Conservation (phyloP, 1,140 invertebrate genomes). For the Muscidifurax raptorellus region DNA sequence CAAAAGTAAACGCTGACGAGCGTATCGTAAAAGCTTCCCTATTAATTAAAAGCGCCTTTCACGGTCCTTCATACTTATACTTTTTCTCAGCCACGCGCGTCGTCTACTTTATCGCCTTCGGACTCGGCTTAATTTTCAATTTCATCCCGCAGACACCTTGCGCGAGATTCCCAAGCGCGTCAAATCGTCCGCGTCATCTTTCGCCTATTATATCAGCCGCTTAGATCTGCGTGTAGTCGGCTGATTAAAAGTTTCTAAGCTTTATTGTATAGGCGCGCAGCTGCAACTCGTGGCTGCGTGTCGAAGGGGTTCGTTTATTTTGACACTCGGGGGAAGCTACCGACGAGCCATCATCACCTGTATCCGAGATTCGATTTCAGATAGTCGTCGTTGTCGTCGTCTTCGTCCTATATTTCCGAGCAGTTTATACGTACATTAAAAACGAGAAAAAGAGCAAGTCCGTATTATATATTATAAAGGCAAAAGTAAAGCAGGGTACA, state of each 20-base stretch:
- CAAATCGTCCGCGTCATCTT: slow-evolving; percentile 33
- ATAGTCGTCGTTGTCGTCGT: slow-evolving; percentile 40
- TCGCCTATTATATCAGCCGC: slow-evolving; percentile 32
- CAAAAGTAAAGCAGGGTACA: not conserved
- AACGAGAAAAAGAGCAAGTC: not conserved
- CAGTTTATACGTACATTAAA: not conserved
- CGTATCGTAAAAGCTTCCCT: slow-evolving; percentile 59
- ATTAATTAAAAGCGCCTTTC: slow-evolving; percentile 61
- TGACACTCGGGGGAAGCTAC: slow-evolving; percentile 4
- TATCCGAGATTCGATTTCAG: slow-evolving; percentile 59
- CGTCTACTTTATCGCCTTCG: slow-evolving; percentile 56
- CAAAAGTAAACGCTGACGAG: slow-evolving; percentile 50
- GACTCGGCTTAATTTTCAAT: slow-evolving; percentile 63
- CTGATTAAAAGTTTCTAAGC: slow-evolving; percentile 41
- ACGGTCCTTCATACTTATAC: slow-evolving; percentile 50
- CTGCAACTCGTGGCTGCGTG: not conserved
- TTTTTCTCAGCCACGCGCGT: slow-evolving; percentile 51
- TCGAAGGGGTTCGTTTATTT: not conserved
- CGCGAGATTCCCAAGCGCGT: not conserved
- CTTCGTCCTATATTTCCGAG: not conserved
- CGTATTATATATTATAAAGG: no score
- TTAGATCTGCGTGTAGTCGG: slow-evolving; percentile 19
- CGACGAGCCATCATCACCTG: slow-evolving; percentile 6
- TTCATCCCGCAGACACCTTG: slow-evolving; percentile 7
- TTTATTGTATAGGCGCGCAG: not conserved